Base-by-base conservation (phyloP, 1,140 invertebrate species). In the Maniola jurtina region DNA sequence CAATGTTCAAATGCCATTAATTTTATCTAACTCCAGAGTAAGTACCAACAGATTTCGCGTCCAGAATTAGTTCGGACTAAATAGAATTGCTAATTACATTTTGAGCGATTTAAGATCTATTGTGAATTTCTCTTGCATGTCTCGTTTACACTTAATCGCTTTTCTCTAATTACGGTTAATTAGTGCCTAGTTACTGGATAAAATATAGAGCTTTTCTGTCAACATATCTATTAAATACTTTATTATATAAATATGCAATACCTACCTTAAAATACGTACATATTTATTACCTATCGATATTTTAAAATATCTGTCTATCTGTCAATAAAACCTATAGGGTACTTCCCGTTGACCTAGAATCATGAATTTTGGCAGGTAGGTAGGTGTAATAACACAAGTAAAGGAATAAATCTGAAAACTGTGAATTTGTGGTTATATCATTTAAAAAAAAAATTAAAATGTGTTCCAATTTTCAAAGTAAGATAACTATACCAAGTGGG, bases 1-100 rank as follows among this genome's bases (percentile, higher is more conserved):
- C 42, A 45, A 45, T 45, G 33, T 58, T 66, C 36, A 40, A 57
- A 65, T 58, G 54, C 34, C 54, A 64, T 65, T 65, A 65, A 65
- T 65, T 52, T 54, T 60, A 45, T 50, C 57, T 34, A 52, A 42
- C 35, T 66, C 35, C 35, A 64, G 62, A 48, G 42, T 13, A n/a
- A 13, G 42, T 45, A 45, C 42, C 42, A 9, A 55, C 52, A 55
- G 52, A 55, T 55, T 55, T 55, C 6, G 25, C 52, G 52, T 55
- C 25, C 52, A 33, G 52, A 55, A 55, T 55, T 55, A 55, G 52
- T 55, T 55, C 33, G 52, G 52, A 55, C 52, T 55, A n/a, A 34
- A 34, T 6, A 34, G 52, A 55, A 25, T 55, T 55, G 52, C 16
- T 55, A 55, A 55, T 55, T 55, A 55, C 52, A 55, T 55, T 55